Conservation (phyloP, 2,888 invertebrate genomes). For the Cremastobaeus sp. region DNA sequence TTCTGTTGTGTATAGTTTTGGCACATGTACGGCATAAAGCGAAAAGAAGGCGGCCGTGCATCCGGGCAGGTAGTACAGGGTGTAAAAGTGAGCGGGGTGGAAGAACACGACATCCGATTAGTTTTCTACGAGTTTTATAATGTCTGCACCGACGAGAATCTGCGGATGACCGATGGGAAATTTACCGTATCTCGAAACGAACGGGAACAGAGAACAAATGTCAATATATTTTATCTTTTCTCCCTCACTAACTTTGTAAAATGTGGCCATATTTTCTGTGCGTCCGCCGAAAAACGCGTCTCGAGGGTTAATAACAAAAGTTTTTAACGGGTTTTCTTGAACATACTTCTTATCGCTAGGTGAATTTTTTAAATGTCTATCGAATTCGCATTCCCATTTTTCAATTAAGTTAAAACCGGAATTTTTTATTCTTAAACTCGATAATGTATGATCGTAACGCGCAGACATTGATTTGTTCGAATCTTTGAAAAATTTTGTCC, state of each 20-base stretch:
- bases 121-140: not conserved
- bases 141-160: not conserved
- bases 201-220: conserved; percentile 8
- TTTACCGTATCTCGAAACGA: conserved; percentile 6
- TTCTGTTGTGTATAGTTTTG: conserved; percentile 60
- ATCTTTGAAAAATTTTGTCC: not conserved
- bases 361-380: not conserved
- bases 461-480: not conserved
- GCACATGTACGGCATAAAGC: conserved; percentile 70
- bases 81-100: conserved; percentile 54
- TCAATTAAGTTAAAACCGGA: not conserved
- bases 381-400: conserved; percentile 10
- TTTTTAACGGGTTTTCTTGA: not conserved
- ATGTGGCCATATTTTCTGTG: not conserved
- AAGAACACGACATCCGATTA: conserved; percentile 13
- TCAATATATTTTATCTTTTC: conserved; percentile 20
- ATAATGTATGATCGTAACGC: not conserved
- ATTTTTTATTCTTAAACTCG: not conserved
- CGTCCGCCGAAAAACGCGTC: conserved; percentile 28
- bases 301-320: not conserved
- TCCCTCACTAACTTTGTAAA: not conserved
- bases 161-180: conserved; percentile 9
- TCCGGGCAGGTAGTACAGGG: conserved; percentile 39
- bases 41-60: conserved; percentile 70
- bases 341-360: not conserved